These are phyloP conservation scores for Sebastes matsubarae DNA, from an alignment of 2,797 vertebrate species.

Conservation along the genomic window DNA sequence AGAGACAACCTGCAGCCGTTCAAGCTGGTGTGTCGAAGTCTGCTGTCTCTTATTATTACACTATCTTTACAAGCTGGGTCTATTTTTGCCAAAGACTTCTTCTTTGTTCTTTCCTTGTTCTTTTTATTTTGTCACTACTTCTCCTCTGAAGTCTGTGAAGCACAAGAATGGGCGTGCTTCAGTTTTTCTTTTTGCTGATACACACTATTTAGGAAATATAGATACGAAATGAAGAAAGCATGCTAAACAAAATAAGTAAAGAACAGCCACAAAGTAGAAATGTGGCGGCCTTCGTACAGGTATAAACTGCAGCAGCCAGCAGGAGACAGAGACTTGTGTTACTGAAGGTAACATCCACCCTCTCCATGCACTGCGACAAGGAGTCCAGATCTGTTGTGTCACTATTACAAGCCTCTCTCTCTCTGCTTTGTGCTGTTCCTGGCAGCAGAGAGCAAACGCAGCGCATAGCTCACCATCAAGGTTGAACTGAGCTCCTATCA, in stretches of 20 bases:
- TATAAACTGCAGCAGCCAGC: slow-evolving; percentile 19
- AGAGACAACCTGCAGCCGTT: slow-evolving; percentile 11
- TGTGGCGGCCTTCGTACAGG: background rate
- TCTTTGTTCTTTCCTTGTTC: background rate
- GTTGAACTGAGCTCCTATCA: slow-evolving; percentile 3
- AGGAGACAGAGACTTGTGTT: slow-evolving; percentile 18
- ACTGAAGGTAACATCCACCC: slow-evolving; percentile 43
- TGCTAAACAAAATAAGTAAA: background rate
- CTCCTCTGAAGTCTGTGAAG: background rate
- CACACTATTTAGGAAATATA: background rate
- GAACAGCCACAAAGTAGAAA: background rate
- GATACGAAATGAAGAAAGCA: background rate
- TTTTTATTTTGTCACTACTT: background rate
- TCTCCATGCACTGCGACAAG: slow-evolving; percentile 40
- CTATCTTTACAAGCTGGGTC: background rate
- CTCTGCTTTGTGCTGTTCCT: background rate
- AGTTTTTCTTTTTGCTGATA: background rate
- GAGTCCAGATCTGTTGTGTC: slow-evolving; percentile 40
- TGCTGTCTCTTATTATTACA: background rate
- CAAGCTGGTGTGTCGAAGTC: background rate
- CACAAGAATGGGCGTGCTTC: background rate
- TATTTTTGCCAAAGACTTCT: background rate
- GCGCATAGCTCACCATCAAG: slow-evolving; percentile 6
- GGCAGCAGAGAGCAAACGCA: slow-evolving; percentile 12
- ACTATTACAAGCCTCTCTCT: slow-evolving; percentile 6